A percentile compares a stretch with the other conserved stretches of the same genome.
Conservation (phyloP, 2,113 vertebrate species). For the Alectura lathami region DNA sequence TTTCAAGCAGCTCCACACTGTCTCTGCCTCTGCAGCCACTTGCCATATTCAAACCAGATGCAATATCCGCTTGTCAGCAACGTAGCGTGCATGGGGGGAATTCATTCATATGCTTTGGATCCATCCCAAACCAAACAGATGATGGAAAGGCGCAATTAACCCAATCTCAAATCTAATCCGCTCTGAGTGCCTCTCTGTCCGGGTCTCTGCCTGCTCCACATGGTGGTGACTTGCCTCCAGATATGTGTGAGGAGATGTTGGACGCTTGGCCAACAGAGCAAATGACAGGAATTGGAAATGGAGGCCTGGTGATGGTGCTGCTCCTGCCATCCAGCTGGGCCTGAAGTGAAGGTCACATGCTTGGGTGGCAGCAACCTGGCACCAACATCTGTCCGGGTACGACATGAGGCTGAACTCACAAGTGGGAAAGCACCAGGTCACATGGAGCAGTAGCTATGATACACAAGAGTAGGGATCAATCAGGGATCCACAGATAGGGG, state of each 20-base stretch:
- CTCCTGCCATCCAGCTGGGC: not conserved
- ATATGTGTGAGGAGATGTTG: not conserved
- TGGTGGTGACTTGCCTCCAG: not conserved
- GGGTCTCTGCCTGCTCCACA: not conserved
- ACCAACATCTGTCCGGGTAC: not conserved
- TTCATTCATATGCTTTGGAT: slow-evolving; percentile 38
- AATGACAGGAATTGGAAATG: rapidly evolving
- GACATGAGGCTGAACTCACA: not conserved
- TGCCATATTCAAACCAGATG: slow-evolving; percentile 69
- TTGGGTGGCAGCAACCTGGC: not conserved
- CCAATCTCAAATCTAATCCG: slow-evolving; percentile 38
- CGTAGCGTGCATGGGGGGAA: not conserved
- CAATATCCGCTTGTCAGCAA: slow-evolving; percentile 67
- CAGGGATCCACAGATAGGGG: not conserved
- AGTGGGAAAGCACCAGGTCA: not conserved
- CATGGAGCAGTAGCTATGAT: not conserved
- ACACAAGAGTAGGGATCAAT: not conserved
- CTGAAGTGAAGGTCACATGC: rapidly evolving
- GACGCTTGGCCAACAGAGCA: not conserved
- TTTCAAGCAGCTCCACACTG: slow-evolving; percentile 55
- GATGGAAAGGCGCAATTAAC: slow-evolving; percentile 68
- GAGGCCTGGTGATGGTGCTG: not conserved
- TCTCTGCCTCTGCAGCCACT: slow-evolving; percentile 41
- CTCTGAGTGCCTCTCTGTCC: slow-evolving; percentile 36
- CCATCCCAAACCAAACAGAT: slow-evolving; percentile 59